These are phyloP conservation scores for Trididemnum clinides DNA, from an alignment of 23 tunicate species.

Conservation along the genomic window DNA sequence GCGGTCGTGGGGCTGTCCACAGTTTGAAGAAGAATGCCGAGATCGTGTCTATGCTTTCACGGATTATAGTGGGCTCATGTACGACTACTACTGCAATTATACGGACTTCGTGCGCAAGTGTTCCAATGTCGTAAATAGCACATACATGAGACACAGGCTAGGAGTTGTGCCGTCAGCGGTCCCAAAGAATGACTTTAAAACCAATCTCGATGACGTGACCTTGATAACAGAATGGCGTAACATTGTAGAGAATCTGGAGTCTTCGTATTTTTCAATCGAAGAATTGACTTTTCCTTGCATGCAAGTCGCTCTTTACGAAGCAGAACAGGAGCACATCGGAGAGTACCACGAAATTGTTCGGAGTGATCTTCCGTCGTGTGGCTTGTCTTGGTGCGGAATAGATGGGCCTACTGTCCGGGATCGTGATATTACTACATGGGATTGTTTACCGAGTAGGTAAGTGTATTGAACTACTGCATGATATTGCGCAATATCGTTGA, in stretches of 20 bases:
- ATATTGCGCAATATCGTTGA: no score
- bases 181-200: no score
- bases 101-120: not conserved
- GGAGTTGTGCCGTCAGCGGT: no score
- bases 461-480: no score
- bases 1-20: slow-evolving; percentile 65
- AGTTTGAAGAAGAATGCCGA: slow-evolving; percentile 45
- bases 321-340: slow-evolving; percentile 43
- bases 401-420: slow-evolving; percentile 32
- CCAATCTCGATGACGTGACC: no score
- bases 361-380: slow-evolving; percentile 57
- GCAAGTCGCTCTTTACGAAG: slow-evolving; percentile 71
- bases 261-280: not conserved
- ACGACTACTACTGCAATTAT: slow-evolving; percentile 41
- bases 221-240: not conserved
- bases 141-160: not conserved
- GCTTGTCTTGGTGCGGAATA: slow-evolving; percentile 61
- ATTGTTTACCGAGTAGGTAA: slow-evolving; percentile 57
- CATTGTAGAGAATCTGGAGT: not conserved
- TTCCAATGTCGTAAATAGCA: not conserved
- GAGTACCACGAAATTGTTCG: slow-evolving; percentile 65
- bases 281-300: slow-evolving; percentile 42
- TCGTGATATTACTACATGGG: slow-evolving; percentile 61
- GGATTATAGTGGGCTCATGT: slow-evolving; percentile 33
- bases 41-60: slow-evolving; percentile 29